Evolutionary conservation across 2,888 invertebrate genomes (phyloP).

Genomic region (Agrochola macilenta): DNA sequence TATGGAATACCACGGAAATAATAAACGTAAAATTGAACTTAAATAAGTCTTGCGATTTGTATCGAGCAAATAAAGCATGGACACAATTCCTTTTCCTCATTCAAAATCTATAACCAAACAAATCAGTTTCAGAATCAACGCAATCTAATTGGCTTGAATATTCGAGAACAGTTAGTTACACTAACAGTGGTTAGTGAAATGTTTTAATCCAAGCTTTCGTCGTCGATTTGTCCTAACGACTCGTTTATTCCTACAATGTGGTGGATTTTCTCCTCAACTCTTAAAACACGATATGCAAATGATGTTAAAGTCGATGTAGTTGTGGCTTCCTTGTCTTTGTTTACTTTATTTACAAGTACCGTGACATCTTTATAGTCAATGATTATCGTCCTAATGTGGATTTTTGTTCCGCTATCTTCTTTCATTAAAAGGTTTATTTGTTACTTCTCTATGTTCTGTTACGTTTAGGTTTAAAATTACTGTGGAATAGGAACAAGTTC

Average conservation of each 20-base stretch:
- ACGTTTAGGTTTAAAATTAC: conserved; percentile 25
- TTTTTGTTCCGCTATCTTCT: conserved; percentile 52
- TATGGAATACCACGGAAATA: background rate
- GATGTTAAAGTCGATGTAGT: conserved; percentile 66
- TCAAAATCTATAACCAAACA: conserved; percentile 59
- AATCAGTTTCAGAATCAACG: conserved; percentile 58
- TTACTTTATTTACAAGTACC: conserved; percentile 54
- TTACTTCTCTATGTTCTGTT: conserved; percentile 20
- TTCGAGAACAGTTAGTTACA: conserved; percentile 63
- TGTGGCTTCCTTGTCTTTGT: conserved; percentile 62
- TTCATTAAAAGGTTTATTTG: conserved; percentile 13
- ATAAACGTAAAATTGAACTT: background rate
- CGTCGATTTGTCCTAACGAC: conserved; percentile 74
- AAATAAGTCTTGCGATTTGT: background rate
- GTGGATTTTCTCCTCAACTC: conserved; percentile 57
- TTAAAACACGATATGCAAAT: conserved; percentile 76
- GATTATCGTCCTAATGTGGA: conserved; percentile 49
- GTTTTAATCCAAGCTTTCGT: conserved; percentile 73
- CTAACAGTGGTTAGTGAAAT: conserved; percentile 62
- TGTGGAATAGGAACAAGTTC: conserved; percentile 20
- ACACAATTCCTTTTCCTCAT: conserved; percentile 41
- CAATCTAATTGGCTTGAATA: conserved; percentile 60
- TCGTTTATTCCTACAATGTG: conserved; percentile 60
- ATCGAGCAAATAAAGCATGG: conserved; percentile 13
- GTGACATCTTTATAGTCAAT: conserved; percentile 59